Evolutionary conservation across 2,113 vertebrate genomes (phyloP).

Genomic region (Actinemys pallida): DNA sequence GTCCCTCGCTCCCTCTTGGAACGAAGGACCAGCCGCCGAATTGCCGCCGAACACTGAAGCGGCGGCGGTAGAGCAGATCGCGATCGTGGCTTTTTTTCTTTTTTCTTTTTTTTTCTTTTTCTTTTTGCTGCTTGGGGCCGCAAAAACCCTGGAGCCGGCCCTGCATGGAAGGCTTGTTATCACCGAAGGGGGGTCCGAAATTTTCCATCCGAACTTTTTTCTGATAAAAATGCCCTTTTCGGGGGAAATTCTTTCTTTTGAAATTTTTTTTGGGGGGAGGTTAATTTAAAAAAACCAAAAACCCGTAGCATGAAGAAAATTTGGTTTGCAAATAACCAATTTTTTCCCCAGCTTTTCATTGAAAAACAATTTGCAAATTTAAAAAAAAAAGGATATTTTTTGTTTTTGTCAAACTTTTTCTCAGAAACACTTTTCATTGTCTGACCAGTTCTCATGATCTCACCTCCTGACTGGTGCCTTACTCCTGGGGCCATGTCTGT

Average conservation of each 20-base stretch:
- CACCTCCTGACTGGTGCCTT: background rate
- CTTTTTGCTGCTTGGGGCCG: too few relatives aligned
- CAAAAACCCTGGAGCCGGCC: too few relatives aligned
- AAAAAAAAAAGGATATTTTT: background rate
- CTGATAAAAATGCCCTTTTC: background rate
- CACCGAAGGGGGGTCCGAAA: background rate
- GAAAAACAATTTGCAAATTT: background rate
- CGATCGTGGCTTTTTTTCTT: too few relatives aligned
- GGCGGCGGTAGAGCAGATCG: too few relatives aligned
- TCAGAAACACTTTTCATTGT: background rate
- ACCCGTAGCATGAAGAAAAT: background rate
- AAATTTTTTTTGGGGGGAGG: rapidly evolving
- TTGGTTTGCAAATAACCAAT: background rate
- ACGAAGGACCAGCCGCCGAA: too few relatives aligned
- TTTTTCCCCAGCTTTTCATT: background rate
- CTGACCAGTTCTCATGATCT: background rate
- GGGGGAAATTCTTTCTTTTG: background rate
- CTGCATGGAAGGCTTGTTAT: background rate
- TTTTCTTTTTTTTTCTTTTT: too few relatives aligned
- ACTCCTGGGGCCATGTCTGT: background rate
- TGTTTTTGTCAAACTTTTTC: background rate
- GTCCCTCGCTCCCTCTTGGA: too few relatives aligned
- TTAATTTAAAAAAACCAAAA: background rate
- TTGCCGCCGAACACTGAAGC: too few relatives aligned
- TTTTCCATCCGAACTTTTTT: background rate